A percentile compares a stretch with the other conserved stretches of the same genome.
phyloP scores from a whole-genome alignment of 2,113 vertebrate genomes.

The Tauraco erythrolophus region DNA sequence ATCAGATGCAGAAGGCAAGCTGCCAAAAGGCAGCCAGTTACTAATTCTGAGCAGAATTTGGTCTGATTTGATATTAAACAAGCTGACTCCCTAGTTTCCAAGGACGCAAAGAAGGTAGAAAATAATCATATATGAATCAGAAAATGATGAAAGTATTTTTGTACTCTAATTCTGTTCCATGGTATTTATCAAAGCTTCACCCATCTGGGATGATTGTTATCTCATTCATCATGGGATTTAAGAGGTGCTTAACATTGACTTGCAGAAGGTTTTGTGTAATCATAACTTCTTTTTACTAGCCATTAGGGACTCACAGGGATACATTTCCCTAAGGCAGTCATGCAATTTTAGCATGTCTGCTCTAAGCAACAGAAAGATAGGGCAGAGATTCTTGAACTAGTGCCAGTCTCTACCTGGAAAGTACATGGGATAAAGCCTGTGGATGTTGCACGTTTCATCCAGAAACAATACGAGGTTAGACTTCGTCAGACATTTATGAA shows the following conservation, averaged over 20 bases:
- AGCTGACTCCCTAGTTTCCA: not conserved
- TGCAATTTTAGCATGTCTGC: not conserved
- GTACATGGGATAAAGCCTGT: not conserved
- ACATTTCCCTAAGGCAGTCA: not conserved
- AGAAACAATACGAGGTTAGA: not conserved
- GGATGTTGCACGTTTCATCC: not conserved
- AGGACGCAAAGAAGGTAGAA: not conserved
- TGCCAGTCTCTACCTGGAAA: not conserved
- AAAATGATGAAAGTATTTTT: not conserved
- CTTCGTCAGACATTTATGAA: no score
- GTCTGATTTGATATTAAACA: slow-evolving; percentile 7
- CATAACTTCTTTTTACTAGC: not conserved
- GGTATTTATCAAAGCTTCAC: not conserved
- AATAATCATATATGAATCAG: not conserved
- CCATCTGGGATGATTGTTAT: not conserved
- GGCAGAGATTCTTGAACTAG: not conserved
- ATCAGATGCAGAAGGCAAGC: not conserved
- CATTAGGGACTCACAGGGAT: not conserved
- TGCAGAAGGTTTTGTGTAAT: not conserved
- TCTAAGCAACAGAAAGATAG: not conserved
- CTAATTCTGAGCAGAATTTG: not conserved
- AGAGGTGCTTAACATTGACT: not conserved
- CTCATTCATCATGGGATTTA: not conserved
- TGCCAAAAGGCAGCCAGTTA: slow-evolving; percentile 4
- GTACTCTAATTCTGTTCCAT: not conserved